A percentile compares a stretch with the other conserved stretches of the same genome.
These are phyloP conservation scores for Liodrosophila aerea DNA, from an alignment of 2,888 invertebrate genomes.

Conservation along the genomic window DNA sequence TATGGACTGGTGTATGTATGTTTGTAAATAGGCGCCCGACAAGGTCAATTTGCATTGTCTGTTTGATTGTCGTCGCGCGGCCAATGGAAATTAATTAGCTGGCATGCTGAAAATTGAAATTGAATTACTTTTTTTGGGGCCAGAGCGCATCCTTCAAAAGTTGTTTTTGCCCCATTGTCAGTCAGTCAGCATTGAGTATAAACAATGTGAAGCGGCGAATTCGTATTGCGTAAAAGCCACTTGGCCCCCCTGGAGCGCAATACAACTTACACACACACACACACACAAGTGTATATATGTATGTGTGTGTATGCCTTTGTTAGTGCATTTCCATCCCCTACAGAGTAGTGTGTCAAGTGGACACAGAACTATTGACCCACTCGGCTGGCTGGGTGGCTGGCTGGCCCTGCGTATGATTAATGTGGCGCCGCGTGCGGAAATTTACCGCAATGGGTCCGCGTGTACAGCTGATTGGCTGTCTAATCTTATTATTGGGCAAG, in stretches of 20 bases:
- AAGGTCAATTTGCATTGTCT: constrained; percentile 57
- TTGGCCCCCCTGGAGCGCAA: constrained; percentile 27
- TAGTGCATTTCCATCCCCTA: constrained; percentile 36
- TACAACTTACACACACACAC: constrained; percentile 8
- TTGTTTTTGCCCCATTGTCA: constrained; percentile 25
- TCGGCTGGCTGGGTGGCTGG: constrained; percentile 14
- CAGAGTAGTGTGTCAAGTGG: constrained; percentile 57
- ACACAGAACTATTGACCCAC: constrained; percentile 53
- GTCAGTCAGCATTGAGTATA: constrained; percentile 12
- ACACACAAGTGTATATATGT: background rate
- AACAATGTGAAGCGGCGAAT: constrained; percentile 16
- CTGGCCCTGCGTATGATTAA: constrained; percentile 58
- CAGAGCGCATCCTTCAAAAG: constrained; percentile 37
- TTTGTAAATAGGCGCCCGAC: no score
- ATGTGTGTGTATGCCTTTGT: background rate
- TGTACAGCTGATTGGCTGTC: constrained; percentile 40
- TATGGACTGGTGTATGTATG: no score
- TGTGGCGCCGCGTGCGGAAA: constrained; percentile 47
- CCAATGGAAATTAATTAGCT: constrained; percentile 41
- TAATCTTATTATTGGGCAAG: constrained; percentile 53
- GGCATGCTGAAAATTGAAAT: constrained; percentile 10
- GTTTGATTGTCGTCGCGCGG: constrained; percentile 29
- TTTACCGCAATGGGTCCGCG: constrained; percentile 18
- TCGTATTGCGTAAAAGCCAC: constrained; percentile 20
- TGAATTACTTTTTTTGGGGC: constrained; percentile 2